Conservation (phyloP, 1,140 invertebrate species). For the Drosophila mojavensis region DNA sequence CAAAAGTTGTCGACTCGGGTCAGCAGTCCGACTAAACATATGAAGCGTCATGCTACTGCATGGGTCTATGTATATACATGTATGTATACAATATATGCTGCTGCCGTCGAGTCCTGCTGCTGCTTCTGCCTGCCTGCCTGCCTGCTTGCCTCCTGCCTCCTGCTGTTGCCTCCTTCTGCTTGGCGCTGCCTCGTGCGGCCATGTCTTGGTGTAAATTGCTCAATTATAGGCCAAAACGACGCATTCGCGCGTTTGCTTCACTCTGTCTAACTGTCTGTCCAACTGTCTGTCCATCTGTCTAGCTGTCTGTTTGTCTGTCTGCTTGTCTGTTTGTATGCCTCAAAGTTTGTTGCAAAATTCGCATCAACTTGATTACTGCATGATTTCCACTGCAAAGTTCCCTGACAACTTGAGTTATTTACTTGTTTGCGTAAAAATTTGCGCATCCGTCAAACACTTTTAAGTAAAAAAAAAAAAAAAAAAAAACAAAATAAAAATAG, state of each 20-base stretch:
- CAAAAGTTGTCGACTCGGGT: slow-evolving; percentile 17
- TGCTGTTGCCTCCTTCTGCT: too few relatives aligned
- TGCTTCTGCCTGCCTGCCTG: neutral
- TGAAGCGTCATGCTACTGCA: neutral
- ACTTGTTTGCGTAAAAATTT: slow-evolving; percentile 36
- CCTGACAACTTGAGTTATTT: slow-evolving; percentile 45
- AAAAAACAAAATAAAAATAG: neutral
- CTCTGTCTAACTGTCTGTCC: neutral
- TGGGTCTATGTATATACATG: too few relatives aligned
- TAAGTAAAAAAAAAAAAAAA: slow-evolving; percentile 1
- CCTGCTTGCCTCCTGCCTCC: too few relatives aligned
- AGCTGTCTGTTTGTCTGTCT: neutral
- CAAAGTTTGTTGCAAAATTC: slow-evolving; percentile 64
- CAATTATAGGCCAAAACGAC: slow-evolving; percentile 69
- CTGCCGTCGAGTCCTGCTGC: neutral
- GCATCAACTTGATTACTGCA: slow-evolving; percentile 72
- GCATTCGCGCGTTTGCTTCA: slow-evolving; percentile 23
- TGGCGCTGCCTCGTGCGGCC: neutral
- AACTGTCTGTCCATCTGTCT: neutral
- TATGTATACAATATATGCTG: neutral
- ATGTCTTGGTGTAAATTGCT: slow-evolving; percentile 78
- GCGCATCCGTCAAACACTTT: slow-evolving; percentile 49
- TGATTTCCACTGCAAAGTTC: slow-evolving; percentile 51
- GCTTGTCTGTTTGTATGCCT: slow-evolving; percentile 10
- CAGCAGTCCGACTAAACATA: slow-evolving; percentile 9